Percentiles rank a stretch among this genome's conserved stretches.
These are phyloP conservation scores for Luperina testacea DNA, from an alignment of 2,888 invertebrate genomes.

Conservation along the genomic window DNA sequence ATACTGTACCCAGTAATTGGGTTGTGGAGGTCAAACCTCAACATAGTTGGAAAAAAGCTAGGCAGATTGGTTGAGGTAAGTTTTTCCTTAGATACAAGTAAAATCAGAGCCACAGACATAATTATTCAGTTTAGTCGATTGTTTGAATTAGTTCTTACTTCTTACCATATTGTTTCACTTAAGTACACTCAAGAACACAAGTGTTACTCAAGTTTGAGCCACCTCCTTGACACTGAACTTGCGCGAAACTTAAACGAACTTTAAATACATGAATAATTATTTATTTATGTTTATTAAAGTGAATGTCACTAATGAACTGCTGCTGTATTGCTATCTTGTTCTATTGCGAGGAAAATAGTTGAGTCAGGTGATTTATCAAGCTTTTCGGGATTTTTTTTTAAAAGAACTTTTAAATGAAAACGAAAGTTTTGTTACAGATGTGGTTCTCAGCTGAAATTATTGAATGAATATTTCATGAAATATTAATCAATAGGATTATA, in stretches of 20 bases:
- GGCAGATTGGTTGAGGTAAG: neutral
- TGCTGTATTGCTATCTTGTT: slow-evolving; percentile 1
- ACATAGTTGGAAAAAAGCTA: neutral
- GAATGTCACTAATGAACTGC: neutral
- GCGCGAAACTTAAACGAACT: neutral
- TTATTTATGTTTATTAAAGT: neutral
- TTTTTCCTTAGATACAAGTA: neutral
- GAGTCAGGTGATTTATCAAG: neutral
- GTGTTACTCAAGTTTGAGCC: slow-evolving; percentile 21
- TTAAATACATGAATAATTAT: slow-evolving; percentile 15
- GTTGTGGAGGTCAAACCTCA: too few species aligned
- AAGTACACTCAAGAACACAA: slow-evolving; percentile 36
- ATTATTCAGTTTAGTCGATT: neutral
- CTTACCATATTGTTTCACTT: slow-evolving; percentile 19
- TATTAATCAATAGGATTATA: too few species aligned
- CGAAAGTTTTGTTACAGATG: neutral
- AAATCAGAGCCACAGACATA: too few species aligned
- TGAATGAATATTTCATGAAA: neutral
- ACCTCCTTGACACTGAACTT: slow-evolving; percentile 32
- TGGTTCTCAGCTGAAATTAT: neutral
- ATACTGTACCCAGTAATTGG: too few species aligned
- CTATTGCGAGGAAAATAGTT: slow-evolving; percentile 6
- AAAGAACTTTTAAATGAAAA: neutral
- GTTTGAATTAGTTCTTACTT: slow-evolving; percentile 6
- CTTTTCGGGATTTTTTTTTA: neutral